These are phyloP conservation scores for Eupeodes corollae DNA, from an alignment of 1,140 invertebrate species.

Conservation along the genomic window DNA sequence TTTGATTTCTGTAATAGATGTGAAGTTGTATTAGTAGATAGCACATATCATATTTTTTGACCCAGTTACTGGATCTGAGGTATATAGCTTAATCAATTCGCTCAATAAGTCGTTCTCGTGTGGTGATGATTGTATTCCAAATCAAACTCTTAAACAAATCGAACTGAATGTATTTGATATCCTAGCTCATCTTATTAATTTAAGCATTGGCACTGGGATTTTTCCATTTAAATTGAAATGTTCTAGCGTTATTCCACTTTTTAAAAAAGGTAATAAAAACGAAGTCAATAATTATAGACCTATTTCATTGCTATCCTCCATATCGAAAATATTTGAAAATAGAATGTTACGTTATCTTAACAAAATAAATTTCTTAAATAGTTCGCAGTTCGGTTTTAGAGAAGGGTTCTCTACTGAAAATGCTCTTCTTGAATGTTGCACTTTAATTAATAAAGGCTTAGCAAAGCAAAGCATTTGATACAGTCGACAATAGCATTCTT, in stretches of 20 bases:
- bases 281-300: background rate
- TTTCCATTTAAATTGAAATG: background rate
- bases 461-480: background rate
- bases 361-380: background rate
- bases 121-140: background rate
- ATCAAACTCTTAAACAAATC: background rate
- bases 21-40: no score
- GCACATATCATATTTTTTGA: background rate
- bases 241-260: background rate
- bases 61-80: background rate
- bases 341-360: background rate
- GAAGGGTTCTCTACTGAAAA: background rate
- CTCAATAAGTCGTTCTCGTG: background rate
- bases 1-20: no score
- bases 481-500: background rate
- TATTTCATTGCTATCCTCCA: no score
- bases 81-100: background rate
- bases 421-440: background rate
- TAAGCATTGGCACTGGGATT: background rate
- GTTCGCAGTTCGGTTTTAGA: background rate
- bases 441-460: background rate
- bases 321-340: no score
- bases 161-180: background rate
- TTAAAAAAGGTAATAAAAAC: background rate
- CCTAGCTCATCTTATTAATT: background rate